These are phyloP conservation scores for Celastrina argiolus DNA, from an alignment of 2,888 invertebrate species.

Conservation along the genomic window DNA sequence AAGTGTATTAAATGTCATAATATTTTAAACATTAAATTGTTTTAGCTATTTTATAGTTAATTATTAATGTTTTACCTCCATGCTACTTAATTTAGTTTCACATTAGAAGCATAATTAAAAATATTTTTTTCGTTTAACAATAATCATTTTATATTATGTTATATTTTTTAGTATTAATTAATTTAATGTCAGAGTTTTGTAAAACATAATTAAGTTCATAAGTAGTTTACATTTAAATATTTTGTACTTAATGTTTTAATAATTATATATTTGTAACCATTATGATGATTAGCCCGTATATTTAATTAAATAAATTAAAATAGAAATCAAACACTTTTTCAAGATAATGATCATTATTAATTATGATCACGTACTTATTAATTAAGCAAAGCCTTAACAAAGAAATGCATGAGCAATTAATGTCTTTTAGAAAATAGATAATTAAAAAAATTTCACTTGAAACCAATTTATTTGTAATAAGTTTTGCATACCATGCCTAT, in stretches of 20 bases:
- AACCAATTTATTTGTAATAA: neutral
- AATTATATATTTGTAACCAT: neutral
- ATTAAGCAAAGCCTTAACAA: neutral
- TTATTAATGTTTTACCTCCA: neutral
- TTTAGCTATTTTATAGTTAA: too few relatives aligned
- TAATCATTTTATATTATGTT: neutral
- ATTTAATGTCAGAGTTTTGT: neutral
- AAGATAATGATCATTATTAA: neutral
- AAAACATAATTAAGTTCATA: neutral
- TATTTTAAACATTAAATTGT: too few relatives aligned
- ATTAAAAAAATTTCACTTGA: neutral
- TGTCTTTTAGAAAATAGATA: slow-evolving; percentile 9
- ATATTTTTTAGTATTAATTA: slow-evolving; percentile 3
- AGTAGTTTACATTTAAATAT: neutral
- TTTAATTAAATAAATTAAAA: neutral
- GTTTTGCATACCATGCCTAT: neutral
- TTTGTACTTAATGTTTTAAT: neutral
- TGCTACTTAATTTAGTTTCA: neutral
- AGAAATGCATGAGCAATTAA: neutral
- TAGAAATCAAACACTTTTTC: neutral
- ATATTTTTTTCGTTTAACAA: neutral
- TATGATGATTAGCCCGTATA: neutral
- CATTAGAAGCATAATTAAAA: neutral
- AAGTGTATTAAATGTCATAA: too few relatives aligned
- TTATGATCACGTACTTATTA: slow-evolving; percentile 5